Conservation (phyloP, 2,888 invertebrate species). For the Vesta saturnalis region DNA sequence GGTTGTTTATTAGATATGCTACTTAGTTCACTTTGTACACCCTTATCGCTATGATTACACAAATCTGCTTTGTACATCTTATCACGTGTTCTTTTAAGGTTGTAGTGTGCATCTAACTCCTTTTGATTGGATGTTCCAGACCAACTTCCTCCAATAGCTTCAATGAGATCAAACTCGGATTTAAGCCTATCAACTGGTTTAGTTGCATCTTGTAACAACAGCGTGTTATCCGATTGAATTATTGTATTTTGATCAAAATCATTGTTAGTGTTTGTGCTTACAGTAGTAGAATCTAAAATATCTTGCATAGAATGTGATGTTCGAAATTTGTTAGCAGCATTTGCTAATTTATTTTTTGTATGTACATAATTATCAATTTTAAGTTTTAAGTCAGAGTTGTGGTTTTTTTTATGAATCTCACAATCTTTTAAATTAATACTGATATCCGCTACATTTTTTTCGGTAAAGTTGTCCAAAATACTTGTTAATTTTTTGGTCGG, state of each 20-base stretch:
- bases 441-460: conserved; percentile 37
- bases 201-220: conserved; percentile 49
- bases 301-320: conserved; percentile 57
- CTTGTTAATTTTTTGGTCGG: conserved; percentile 18
- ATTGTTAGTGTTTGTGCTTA: conserved; percentile 57
- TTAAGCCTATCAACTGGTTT: conserved; percentile 47
- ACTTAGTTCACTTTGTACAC: conserved; percentile 22
- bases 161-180: conserved; percentile 59
- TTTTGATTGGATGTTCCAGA: conserved; percentile 49
- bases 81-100: conserved; percentile 49
- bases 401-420: conserved; percentile 21
- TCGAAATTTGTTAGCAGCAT: conserved; percentile 32
- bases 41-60: conserved; percentile 3
- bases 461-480: conserved; percentile 35
- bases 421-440: conserved; percentile 34
- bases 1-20: conserved; percentile 42
- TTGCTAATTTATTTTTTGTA: conserved; percentile 8
- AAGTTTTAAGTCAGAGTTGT: not conserved
- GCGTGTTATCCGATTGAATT: conserved; percentile 57
- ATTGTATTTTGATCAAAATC: conserved; percentile 61
- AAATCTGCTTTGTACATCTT: conserved; percentile 46
- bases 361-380: conserved; percentile 26
- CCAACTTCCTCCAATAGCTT: conserved; percentile 56
- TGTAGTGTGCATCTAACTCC: conserved; percentile 49
- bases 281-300: conserved; percentile 49